Conservation (phyloP, 2,888 invertebrate genomes). For the Pteria penguin region DNA sequence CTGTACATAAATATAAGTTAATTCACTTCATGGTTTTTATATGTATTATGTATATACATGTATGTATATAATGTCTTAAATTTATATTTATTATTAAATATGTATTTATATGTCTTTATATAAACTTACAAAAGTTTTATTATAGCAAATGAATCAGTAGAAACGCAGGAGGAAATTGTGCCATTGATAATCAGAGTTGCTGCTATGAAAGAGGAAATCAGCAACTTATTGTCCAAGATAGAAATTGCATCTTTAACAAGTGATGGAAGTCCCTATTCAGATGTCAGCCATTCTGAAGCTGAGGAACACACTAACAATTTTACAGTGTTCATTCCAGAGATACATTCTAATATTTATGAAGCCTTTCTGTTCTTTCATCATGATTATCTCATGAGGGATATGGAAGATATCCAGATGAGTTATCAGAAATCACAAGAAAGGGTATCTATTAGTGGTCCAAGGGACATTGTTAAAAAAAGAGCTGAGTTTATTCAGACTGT, state of each 20-base stretch:
- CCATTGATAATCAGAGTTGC: neutral
- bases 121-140: too few species aligned
- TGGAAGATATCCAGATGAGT: neutral
- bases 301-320: too few species aligned
- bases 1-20: too few species aligned
- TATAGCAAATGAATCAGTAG: too few species aligned
- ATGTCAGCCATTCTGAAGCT: neutral
- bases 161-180: neutral
- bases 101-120: too few species aligned
- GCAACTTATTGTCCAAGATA: neutral
- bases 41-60: too few species aligned
- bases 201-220: neutral
- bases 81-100: too few species aligned
- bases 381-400: neutral
- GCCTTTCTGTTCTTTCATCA: slow-evolving; percentile 14
- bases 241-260: neutral
- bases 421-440: neutral
- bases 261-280: neutral
- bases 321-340: neutral
- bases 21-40: too few species aligned
- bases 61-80: too few species aligned
- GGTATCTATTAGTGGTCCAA: neutral
- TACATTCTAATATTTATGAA: slow-evolving; percentile 5
- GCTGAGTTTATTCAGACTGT: neutral
- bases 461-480: neutral